These are phyloP conservation scores for Lithophane semibrunnea DNA, from an alignment of 2,888 invertebrate species.

Conservation along the genomic window DNA sequence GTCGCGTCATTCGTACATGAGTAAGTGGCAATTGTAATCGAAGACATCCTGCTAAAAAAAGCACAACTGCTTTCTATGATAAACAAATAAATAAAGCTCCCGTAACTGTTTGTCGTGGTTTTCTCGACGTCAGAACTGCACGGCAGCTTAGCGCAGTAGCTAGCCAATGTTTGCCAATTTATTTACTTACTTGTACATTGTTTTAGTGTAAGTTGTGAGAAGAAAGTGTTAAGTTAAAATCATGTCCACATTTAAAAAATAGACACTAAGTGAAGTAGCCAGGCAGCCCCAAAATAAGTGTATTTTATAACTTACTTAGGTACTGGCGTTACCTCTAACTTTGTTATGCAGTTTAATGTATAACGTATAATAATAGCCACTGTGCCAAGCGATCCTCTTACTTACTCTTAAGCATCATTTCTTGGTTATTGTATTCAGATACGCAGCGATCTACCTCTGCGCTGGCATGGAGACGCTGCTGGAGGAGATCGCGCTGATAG, in stretches of 20 bases:
- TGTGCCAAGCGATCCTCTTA: not conserved
- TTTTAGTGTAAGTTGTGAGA: too few species aligned
- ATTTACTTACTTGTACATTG: not conserved
- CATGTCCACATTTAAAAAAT: not conserved
- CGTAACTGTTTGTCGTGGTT: not conserved
- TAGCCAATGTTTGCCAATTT: not conserved
- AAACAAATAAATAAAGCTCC: not conserved
- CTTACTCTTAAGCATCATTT: not conserved
- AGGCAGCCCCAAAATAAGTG: not conserved
- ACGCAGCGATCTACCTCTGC: slow-evolving; percentile 96
- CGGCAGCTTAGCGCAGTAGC: not conserved
- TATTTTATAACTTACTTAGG: too few species aligned
- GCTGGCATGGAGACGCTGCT: slow-evolving; percentile 97
- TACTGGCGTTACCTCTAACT: not conserved
- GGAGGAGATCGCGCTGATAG: slow-evolving; percentile 93
- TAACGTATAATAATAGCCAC: not conserved
- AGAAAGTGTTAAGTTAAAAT: not conserved
- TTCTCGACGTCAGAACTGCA: not conserved
- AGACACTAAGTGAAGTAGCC: not conserved
- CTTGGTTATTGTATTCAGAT: slow-evolving; percentile 84
- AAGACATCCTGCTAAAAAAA: not conserved
- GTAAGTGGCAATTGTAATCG: slow-evolving; percentile 79
- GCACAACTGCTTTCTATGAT: not conserved
- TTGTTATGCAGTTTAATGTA: not conserved
- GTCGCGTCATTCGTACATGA: slow-evolving; percentile 96